Evolutionary conservation across 2,797 vertebrate species (phyloP).

Genomic region (Melanotaenia pygmaea): DNA sequence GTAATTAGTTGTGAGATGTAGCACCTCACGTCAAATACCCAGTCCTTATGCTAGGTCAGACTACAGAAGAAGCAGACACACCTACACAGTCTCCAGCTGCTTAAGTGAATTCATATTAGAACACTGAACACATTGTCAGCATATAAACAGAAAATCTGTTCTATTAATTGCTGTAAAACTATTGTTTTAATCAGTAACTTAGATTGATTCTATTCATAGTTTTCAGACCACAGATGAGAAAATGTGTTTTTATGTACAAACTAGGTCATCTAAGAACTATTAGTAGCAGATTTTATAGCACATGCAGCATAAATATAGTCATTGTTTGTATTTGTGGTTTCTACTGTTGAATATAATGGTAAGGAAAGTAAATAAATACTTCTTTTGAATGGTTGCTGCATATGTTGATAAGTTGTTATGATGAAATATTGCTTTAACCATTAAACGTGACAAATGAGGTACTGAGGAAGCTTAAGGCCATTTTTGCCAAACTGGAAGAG

Average conservation of each 20-base stretch:
- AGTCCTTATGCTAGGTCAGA: conserved; percentile 76
- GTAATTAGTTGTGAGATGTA: conserved; percentile 83
- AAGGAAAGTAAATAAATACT: not conserved
- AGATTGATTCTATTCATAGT: conserved; percentile 7
- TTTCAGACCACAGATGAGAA: not conserved
- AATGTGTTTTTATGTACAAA: not conserved
- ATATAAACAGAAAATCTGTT: conserved; percentile 44
- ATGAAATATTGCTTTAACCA: conserved; percentile 40
- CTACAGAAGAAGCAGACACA: conserved; percentile 70
- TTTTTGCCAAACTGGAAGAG: conserved; percentile 58
- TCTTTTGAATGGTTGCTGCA: not conserved
- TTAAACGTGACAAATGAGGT: conserved; percentile 73
- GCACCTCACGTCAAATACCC: conserved; percentile 74
- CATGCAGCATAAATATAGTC: not conserved
- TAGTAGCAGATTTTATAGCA: not conserved
- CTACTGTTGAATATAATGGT: not conserved
- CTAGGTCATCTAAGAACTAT: not conserved
- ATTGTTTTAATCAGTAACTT: conserved; percentile 33
- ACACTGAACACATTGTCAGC: conserved; percentile 50
- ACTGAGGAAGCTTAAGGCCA: conserved; percentile 66
- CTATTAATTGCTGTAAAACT: conserved; percentile 45
- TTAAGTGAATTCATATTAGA: conserved; percentile 62
- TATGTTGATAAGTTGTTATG: conserved; percentile 19
- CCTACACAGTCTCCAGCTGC: conserved; percentile 72
- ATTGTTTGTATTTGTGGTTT: not conserved